Evolutionary conservation across 2,797 vertebrate species (phyloP).

Genomic region (Dallia pectoralis): DNA sequence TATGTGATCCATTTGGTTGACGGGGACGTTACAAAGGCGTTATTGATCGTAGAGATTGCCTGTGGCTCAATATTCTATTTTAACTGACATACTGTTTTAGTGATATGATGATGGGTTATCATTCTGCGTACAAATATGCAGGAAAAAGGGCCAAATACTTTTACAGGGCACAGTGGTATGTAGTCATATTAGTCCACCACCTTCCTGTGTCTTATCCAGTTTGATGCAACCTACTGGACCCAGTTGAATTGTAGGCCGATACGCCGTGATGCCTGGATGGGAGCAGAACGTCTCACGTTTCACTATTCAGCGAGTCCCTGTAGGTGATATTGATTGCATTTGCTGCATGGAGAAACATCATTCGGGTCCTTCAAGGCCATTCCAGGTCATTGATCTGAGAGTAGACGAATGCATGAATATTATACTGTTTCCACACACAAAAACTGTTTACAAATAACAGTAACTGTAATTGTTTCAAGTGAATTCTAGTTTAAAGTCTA

Average conservation of each 20-base stretch:
- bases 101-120: too few relatives aligned
- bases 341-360: slow-evolving; percentile 42
- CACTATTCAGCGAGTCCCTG: background rate
- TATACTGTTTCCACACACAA: background rate
- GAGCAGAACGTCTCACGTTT: background rate
- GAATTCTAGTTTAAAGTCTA: background rate
- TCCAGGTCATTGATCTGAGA: slow-evolving; percentile 1
- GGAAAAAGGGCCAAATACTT: too few relatives aligned
- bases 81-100: background rate
- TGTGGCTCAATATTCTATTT: background rate
- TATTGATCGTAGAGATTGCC: slow-evolving; percentile 16
- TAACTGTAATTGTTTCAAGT: background rate
- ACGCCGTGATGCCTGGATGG: background rate
- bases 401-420: background rate
- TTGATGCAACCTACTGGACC: too few relatives aligned
- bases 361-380: background rate
- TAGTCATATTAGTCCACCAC: too few relatives aligned
- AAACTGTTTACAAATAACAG: background rate
- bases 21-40: slow-evolving; percentile 18
- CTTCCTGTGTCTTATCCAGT: too few relatives aligned
- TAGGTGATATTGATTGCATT: slow-evolving; percentile 61
- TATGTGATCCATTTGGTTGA: slow-evolving; percentile 6
- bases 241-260: background rate
- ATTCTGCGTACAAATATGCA: too few relatives aligned
- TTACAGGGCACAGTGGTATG: too few relatives aligned